phyloP scores from a whole-genome alignment of 2,797 vertebrate genomes.

The Gambusia yucatana region DNA sequence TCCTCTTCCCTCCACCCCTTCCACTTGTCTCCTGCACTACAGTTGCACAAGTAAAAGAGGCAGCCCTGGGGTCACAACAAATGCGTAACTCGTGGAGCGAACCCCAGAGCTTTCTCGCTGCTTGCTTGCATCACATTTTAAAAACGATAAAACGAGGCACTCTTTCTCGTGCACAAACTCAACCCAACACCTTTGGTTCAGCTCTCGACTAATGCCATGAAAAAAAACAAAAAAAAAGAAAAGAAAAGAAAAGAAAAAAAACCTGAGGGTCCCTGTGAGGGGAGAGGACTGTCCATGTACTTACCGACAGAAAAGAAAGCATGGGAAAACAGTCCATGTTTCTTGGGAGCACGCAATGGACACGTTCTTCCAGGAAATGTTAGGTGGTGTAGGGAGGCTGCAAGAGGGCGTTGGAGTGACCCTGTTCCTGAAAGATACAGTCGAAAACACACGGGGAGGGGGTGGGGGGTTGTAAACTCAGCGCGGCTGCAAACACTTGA shows the following conservation, averaged over 20 bases:
- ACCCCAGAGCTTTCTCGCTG: not conserved
- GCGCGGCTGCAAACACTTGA: constrained; percentile 35
- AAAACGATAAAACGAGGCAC: not conserved
- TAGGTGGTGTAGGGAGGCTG: constrained; percentile 85
- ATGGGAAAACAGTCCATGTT: constrained; percentile 99
- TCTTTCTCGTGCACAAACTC: constrained; percentile 18
- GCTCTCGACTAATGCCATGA: constrained; percentile 30
- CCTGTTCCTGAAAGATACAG: constrained; percentile 84
- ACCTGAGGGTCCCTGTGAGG: not conserved
- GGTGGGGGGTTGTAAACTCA: constrained; percentile 29
- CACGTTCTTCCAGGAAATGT: constrained; percentile 89
- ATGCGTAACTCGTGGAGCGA: constrained; percentile 74
- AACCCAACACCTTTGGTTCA: constrained; percentile 21
- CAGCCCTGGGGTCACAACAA: constrained; percentile 70
- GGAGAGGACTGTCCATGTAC: constrained; percentile 74
- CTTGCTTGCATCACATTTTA: not conserved
- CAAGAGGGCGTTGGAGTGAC: constrained; percentile 86
- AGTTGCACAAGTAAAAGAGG: constrained; percentile 78
- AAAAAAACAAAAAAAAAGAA: not conserved
- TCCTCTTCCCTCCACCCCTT: constrained; percentile 44
- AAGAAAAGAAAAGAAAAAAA: constrained; percentile 25
- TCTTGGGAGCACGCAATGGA: constrained; percentile 90
- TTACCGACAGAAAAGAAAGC: constrained; percentile 99
- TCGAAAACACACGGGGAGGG: constrained; percentile 36
- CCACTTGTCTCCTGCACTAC: constrained; percentile 52